phyloP scores from a whole-genome alignment of 2,113 vertebrate genomes.

The Eurypyga helias region DNA sequence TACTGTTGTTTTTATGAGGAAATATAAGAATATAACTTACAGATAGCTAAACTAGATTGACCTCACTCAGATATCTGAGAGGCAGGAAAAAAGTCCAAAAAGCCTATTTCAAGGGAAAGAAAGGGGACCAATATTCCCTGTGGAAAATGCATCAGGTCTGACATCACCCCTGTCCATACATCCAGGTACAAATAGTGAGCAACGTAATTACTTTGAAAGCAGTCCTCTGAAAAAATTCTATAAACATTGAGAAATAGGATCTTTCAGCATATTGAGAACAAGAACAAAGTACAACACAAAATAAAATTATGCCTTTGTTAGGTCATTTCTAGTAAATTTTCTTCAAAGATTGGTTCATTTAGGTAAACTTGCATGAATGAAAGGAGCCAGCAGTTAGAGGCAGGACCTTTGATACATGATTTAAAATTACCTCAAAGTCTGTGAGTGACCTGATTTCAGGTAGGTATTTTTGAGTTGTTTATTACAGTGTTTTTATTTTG shows the following conservation, averaged over 20 bases:
- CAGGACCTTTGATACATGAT: not conserved
- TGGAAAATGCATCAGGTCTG: not conserved
- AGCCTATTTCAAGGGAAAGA: not conserved
- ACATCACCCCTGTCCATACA: not conserved
- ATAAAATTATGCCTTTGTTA: not conserved
- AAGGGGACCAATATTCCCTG: not conserved
- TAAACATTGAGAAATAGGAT: not conserved
- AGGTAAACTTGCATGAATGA: not conserved
- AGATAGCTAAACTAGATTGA: not conserved
- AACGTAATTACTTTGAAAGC: not conserved
- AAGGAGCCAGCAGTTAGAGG: not conserved
- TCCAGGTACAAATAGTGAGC: not conserved
- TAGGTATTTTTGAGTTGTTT: not conserved
- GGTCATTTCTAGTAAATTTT: not conserved
- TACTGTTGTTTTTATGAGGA: not conserved
- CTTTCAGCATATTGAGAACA: not conserved
- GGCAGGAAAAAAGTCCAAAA: not conserved
- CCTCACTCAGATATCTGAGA: not conserved
- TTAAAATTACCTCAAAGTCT: no score
- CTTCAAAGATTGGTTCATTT: not conserved
- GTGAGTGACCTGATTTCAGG: not conserved
- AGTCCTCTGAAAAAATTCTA: not conserved
- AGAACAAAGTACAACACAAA: not conserved
- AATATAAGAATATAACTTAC: not conserved
- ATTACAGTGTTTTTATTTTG: not conserved